These are phyloP conservation scores for Megastigmus dorsalis DNA, from an alignment of 2,888 invertebrate genomes.

Conservation along the genomic window DNA sequence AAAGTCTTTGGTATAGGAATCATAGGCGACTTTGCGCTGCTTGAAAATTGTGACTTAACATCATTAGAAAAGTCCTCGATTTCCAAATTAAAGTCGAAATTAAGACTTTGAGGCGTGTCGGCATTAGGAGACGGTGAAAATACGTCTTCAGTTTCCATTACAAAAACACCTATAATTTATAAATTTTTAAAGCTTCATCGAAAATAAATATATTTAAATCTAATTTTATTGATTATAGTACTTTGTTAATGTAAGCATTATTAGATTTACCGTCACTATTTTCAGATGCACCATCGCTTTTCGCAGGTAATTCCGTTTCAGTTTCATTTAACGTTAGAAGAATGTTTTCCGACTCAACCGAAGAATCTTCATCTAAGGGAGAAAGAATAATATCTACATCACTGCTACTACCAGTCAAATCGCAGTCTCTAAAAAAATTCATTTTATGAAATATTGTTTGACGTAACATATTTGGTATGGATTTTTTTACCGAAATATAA, in stretches of 20 bases:
- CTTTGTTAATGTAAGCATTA: neutral
- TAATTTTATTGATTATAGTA: neutral
- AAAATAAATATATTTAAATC: neutral
- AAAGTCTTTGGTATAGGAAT: constrained; percentile 80
- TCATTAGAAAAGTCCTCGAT: constrained; percentile 74
- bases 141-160: constrained; percentile 82
- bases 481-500: neutral
- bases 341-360: constrained; percentile 75
- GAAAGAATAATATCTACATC: constrained; percentile 73
- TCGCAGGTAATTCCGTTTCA: constrained; percentile 57
- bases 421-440: constrained; percentile 63
- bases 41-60: constrained; percentile 65
- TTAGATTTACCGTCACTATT: constrained; percentile 72
- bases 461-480: no score
- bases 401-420: constrained; percentile 66
- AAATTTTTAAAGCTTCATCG: no score
- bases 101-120: constrained; percentile 75
- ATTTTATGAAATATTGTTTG: no score
- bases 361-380: constrained; percentile 77
- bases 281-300: constrained; percentile 60
- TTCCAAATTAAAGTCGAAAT: constrained; percentile 75
- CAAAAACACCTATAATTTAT: constrained; percentile 80
- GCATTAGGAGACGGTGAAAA: constrained; percentile 73
- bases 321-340: constrained; percentile 61
- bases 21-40: constrained; percentile 79